Conservation (phyloP, 2,888 invertebrate genomes). For the Hypomecis punctinalis region DNA sequence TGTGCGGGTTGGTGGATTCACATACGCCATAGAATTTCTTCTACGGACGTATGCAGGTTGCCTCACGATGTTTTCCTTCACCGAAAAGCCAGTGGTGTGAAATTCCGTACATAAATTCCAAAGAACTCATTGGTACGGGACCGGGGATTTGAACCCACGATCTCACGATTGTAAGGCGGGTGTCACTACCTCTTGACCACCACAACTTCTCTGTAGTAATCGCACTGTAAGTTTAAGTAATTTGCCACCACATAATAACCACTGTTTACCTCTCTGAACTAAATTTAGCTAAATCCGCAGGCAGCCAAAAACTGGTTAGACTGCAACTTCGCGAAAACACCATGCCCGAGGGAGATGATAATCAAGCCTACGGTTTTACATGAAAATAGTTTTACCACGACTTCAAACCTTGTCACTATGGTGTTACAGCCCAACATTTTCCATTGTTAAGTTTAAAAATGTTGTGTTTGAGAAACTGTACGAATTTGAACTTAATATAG, state of each 20-base stretch:
- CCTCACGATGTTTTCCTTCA: too few species aligned
- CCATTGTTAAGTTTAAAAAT: background rate
- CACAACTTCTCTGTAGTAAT: too few species aligned
- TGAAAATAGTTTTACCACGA: constrained; percentile 10
- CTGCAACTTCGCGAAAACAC: constrained; percentile 33
- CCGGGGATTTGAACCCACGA: too few species aligned
- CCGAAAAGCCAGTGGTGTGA: too few species aligned
- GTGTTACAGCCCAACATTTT: background rate
- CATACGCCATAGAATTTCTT: too few species aligned
- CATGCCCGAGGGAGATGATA: constrained; percentile 30
- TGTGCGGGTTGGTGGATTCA: too few species aligned
- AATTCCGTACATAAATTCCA: too few species aligned
- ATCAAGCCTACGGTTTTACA: constrained; percentile 26
- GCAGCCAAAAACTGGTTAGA: constrained; percentile 37
- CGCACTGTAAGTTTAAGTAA: too few species aligned
- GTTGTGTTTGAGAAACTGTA: background rate
- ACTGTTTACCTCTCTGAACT: constrained; percentile 20
- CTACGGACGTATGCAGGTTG: too few species aligned
- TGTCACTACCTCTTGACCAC: too few species aligned
- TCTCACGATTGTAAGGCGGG: too few species aligned
- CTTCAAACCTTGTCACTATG: constrained; percentile 19
- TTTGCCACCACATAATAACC: constrained; percentile 8
- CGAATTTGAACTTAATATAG: background rate
- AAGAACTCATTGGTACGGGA: too few species aligned
- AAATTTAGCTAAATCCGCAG: constrained; percentile 27